Base-by-base conservation (phyloP, 2,113 vertebrate species). In the Columba janthina region DNA sequence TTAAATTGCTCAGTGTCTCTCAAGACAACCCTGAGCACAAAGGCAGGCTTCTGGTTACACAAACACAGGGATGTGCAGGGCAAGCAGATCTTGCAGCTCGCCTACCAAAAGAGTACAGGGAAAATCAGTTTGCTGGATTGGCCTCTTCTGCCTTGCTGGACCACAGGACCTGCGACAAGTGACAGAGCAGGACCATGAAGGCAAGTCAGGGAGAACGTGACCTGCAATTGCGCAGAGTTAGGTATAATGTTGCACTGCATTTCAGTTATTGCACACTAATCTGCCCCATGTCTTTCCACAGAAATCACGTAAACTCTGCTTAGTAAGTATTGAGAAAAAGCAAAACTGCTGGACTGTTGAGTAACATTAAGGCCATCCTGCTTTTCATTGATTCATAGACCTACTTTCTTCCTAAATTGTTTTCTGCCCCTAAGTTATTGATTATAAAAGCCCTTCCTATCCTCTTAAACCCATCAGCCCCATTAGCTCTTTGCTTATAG, bases 401-500 rank as follows among this genome's bases (percentile, higher is more conserved):
- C 67, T 72, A 48, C 31, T 61, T 86, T 90, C 76, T 94, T 86
- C 88, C 64, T 80, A 36, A 67, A 71, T 67, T 86, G 76, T 74
- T 77, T 90, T 67, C 78, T 92, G 54, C 19, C 85, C 85, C 73
- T 46, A 75, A 75, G 38, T 89, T 93, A 96, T 94, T 92, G 93
- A 95, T 93, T 12, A 5, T 34, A 62, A 72, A 96, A 86, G 44
- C 62, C 61, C 34, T 80, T 88, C 58, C 46, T 85, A 90, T 16
- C 56, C 79, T 91, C 85, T 86, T 92, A 95, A 95, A 88, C 90
- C 44, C 8, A 6, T 89, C 92, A 95, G 88, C 85, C 86, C 64
- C 80, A 94, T 96, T 93, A 95, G 81, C 71, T 87, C 50, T 65
- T 91, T 90, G 75, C 83, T 89, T 93, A 65, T 40, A 87, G 84